phyloP scores from a whole-genome alignment of 2,797 vertebrate species.

The Danio kyathit region DNA sequence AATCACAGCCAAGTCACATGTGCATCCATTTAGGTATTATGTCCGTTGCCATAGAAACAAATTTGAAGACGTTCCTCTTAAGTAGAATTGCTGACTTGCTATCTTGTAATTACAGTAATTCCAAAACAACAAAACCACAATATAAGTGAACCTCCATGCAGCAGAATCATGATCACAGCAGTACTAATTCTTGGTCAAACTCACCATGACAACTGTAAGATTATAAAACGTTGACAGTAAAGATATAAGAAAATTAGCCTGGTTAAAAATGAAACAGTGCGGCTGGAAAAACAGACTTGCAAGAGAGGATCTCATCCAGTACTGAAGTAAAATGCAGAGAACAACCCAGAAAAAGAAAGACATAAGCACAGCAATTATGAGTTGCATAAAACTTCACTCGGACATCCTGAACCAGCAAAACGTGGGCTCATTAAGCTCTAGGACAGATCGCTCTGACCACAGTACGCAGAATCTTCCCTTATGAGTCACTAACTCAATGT shows the following conservation, averaged over 20 bases:
- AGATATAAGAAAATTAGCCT: neutral
- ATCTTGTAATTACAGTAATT: constrained; percentile 14
- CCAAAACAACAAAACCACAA: neutral
- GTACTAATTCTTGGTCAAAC: neutral
- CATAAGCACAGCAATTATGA: neutral
- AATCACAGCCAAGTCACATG: neutral
- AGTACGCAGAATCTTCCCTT: constrained; percentile 21
- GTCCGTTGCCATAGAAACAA: neutral
- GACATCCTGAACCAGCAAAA: neutral
- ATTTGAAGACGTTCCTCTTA: neutral
- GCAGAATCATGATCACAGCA: constrained; percentile 16
- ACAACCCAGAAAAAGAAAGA: neutral
- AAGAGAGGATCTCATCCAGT: neutral
- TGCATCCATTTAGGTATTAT: neutral
- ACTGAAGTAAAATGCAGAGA: neutral
- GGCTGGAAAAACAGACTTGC: neutral
- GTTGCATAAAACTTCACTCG: neutral
- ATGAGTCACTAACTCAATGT: constrained; percentile 32
- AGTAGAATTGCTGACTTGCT: neutral
- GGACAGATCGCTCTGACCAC: constrained; percentile 13
- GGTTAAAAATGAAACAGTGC: neutral
- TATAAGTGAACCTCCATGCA: constrained; percentile 27
- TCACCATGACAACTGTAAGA: neutral
- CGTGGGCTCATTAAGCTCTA: constrained; percentile 9
- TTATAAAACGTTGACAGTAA: constrained; percentile 10